Conservation (phyloP, 2,797 vertebrate genomes). For the Sylvia borin region DNA sequence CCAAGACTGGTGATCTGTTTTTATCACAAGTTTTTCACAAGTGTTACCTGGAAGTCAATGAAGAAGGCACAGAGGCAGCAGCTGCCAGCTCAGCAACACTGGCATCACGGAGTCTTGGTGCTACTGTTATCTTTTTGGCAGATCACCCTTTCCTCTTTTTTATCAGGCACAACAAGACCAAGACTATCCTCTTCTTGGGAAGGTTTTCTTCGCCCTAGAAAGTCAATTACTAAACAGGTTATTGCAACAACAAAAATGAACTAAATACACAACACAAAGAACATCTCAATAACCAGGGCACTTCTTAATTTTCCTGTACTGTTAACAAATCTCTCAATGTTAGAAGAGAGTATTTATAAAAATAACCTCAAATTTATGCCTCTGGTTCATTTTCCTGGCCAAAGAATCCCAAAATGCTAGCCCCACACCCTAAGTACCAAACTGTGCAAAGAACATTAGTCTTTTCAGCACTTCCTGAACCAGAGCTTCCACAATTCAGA, state of each 20-base stretch:
- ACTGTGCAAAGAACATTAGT: background rate
- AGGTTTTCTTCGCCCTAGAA: slow-evolving; percentile 71
- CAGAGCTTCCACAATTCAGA: background rate
- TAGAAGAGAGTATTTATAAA: background rate
- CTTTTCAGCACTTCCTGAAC: background rate
- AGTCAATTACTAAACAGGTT: background rate
- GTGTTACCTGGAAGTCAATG: slow-evolving; percentile 88
- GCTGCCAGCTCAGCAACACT: slow-evolving; percentile 79
- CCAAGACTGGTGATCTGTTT: slow-evolving; percentile 73
- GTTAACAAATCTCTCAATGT: background rate
- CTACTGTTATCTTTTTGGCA: slow-evolving; percentile 68
- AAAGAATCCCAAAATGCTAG: background rate
- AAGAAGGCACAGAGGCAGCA: slow-evolving; percentile 90
- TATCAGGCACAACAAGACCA: slow-evolving; percentile 69
- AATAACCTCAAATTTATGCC: background rate
- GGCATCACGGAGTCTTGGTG: slow-evolving; percentile 67
- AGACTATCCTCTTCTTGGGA: slow-evolving; percentile 73
- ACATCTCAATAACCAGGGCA: background rate
- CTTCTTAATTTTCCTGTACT: slow-evolving; percentile 1
- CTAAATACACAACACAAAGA: background rate
- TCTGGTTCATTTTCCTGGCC: background rate
- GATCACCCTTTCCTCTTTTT: slow-evolving; percentile 81
- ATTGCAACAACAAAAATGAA: background rate
- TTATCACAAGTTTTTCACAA: slow-evolving; percentile 89
- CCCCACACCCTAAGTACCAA: background rate